Evolutionary conservation across 2,888 invertebrate species (phyloP), one percentile per base, ranked within the genome.

Genomic region (Scaptomyza polygonia): DNA sequence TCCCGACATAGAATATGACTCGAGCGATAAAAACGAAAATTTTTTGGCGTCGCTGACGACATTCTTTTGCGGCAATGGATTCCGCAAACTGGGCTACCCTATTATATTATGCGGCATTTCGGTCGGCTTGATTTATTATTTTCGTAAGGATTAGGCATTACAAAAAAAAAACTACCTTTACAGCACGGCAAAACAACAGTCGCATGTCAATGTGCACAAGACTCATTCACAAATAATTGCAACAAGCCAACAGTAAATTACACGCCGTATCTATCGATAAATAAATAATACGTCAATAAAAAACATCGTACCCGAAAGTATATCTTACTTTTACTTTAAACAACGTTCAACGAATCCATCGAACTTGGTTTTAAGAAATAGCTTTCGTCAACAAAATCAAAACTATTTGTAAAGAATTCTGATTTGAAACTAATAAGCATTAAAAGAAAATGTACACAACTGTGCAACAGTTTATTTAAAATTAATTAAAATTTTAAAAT

Each of bases 31-130:
- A 25, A 49, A 12, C 29, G 7, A 32, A 48, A 42, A 48, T 14
- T 12, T 72, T 51, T 21, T 63, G 6, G 34, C 59, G 16, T 51
- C 69, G 8, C 16, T 84, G 45, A 29, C 72, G 34, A 64, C 7
- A 45, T 65, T 5, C 0, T 14, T 81, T 16, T 44, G 56, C 42
- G 51, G 62, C 18, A 62, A 62, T n/a, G 29, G 55, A 36, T 29
- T 81, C 11, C 58, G 71, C 9, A 56, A 63, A 34, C 36, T 80
- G 21, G 64, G 67, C 57, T 67, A 61, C 59, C 80, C 81, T 16
- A 27, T 81, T 53, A 57, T 81, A 43, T 54, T 81, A 16, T 84
- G 82, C 54, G 79, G 82, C 66, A 27, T 87, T 51, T 75, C 81
- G 45, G 48, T 65, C 55, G 69, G 85, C 54, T 63, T 87, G 66